Evolutionary conservation across 2,797 vertebrate genomes (phyloP).

Genomic region (Neopelma chrysocephalum): DNA sequence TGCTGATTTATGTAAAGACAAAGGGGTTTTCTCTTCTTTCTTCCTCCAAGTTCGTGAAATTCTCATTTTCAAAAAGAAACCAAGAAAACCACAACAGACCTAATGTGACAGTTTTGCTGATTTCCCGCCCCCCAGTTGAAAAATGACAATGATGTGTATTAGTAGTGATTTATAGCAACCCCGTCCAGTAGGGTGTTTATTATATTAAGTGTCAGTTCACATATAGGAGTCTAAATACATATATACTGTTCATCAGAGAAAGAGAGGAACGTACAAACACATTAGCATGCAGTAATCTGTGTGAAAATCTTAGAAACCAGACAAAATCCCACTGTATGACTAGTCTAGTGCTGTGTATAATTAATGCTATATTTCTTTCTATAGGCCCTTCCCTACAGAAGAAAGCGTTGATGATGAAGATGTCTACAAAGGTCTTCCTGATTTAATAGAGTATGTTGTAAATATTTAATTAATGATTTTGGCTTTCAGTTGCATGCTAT

Average conservation of each 20-base stretch:
- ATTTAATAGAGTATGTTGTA: constrained; percentile 91
- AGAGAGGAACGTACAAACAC: rapidly evolving
- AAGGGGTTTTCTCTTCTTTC: not conserved
- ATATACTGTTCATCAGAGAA: not conserved
- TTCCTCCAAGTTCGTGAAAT: not conserved
- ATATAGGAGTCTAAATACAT: not conserved
- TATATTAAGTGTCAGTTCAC: not conserved
- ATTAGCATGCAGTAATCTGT: not conserved
- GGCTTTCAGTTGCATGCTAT: not conserved
- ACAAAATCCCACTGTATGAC: not conserved
- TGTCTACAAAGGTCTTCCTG: constrained; percentile 93
- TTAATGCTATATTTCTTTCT: not conserved
- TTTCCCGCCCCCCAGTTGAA: not conserved
- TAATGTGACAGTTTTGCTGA: not conserved
- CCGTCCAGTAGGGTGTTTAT: not conserved
- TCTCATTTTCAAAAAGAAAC: not conserved
- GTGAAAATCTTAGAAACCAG: not conserved
- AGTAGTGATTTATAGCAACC: not conserved
- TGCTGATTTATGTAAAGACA: not conserved
- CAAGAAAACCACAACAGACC: rapidly evolving
- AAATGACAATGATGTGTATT: not conserved
- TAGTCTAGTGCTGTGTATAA: not conserved
- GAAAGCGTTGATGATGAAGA: constrained; percentile 90
- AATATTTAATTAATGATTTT: not conserved
- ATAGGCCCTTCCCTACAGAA: constrained; percentile 92